Conservation (phyloP, 2,888 invertebrate species). For the Diaperis boleti region DNA sequence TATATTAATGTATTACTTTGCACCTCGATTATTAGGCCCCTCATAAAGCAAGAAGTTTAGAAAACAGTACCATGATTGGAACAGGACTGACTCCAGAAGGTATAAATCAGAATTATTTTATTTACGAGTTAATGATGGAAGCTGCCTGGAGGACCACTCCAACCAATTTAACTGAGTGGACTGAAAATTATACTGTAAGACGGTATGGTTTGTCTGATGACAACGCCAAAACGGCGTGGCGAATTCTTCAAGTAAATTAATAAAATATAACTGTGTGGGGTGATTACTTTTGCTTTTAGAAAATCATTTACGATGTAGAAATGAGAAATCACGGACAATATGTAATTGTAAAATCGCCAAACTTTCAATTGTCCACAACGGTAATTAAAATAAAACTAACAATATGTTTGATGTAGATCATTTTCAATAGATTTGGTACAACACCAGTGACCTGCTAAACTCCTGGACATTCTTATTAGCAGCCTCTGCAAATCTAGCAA, state of each 20-base stretch:
- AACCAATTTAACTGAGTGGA: conserved; percentile 74
- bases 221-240: conserved; percentile 75
- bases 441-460: conserved; percentile 63
- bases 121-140: conserved; percentile 93
- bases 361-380: conserved; percentile 74
- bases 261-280: not conserved
- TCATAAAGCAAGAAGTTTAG: conserved; percentile 71
- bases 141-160: conserved; percentile 77
- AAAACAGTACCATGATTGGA: conserved; percentile 86
- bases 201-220: conserved; percentile 78
- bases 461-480: conserved; percentile 67
- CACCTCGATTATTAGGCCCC: conserved; percentile 63
- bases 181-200: conserved; percentile 73
- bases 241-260: conserved; percentile 67
- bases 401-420: no score
- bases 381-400: no score
- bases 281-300: conserved; percentile 60
- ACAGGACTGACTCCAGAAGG: conserved; percentile 94
- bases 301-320: conserved; percentile 80
- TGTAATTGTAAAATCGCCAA: conserved; percentile 77
- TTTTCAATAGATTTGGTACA: conserved; percentile 76
- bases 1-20: not conserved
- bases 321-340: conserved; percentile 79
- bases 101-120: conserved; percentile 93
- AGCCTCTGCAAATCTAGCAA: conserved; percentile 51